Evolutionary conservation across 2,797 vertebrate species (phyloP).

Genomic region (Eleutherodactylus coqui): DNA sequence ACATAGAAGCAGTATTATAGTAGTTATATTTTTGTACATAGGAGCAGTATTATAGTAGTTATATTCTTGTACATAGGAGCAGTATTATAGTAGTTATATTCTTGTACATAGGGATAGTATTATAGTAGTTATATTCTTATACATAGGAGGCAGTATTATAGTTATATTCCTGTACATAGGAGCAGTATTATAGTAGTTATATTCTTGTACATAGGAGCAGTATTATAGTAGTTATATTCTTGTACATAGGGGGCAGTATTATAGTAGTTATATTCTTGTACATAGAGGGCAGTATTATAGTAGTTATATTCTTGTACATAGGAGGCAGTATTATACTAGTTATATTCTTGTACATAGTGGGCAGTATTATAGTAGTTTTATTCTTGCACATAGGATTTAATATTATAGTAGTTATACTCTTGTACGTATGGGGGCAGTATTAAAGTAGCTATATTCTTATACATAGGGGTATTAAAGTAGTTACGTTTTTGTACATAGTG

Average conservation of each 20-base stretch:
- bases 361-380: constrained; percentile 8
- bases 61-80: not conserved
- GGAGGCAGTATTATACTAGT: not conserved
- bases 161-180: constrained; percentile 6
- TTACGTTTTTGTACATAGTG: not conserved
- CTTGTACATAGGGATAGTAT: not conserved
- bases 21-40: not conserved
- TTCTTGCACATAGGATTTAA: not conserved
- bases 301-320: not conserved
- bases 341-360: not conserved
- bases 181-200: constrained; percentile 2
- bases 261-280: no score
- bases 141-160: not conserved
- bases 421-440: not conserved
- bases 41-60: not conserved
- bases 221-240: no score
- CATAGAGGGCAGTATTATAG: constrained; percentile 2
- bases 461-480: not conserved
- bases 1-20: not conserved
- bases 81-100: constrained; percentile 4
- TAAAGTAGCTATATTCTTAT: constrained; percentile 5
- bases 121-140: not conserved
- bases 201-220: no score
- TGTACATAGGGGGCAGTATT: no score
- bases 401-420: constrained; percentile 4